Conservation (phyloP, 2,113 vertebrate species). For the Ictalurus furcatus region DNA sequence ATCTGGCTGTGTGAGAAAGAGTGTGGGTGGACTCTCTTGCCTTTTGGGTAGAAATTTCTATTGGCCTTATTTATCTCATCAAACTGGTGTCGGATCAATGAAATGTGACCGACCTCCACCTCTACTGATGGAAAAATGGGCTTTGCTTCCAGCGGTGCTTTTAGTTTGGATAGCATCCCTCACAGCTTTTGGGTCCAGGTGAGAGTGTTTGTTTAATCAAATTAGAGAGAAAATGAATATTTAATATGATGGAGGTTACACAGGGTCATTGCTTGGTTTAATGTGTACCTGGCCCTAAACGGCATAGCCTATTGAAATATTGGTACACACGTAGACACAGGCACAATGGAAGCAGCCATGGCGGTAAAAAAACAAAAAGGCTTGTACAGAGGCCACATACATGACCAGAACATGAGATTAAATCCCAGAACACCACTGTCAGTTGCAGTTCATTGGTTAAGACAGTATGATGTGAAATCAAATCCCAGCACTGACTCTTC, state of each 20-base stretch:
- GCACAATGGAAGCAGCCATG: neutral
- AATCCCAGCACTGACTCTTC: neutral
- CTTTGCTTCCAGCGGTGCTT: conserved; percentile 8
- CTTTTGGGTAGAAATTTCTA: neutral
- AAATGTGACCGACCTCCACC: conserved; percentile 12
- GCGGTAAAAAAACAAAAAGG: neutral
- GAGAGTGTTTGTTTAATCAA: conserved; percentile 72
- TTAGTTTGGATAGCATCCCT: neutral
- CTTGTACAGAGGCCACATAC: neutral
- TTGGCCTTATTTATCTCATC: neutral
- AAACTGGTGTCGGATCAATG: neutral
- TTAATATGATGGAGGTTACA: conserved; percentile 66
- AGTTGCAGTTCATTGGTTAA: neutral
- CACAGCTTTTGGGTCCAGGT: conserved; percentile 68
- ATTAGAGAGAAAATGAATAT: conserved; percentile 64
- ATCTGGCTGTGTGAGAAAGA: neutral
- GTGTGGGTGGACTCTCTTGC: neutral
- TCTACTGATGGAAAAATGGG: neutral
- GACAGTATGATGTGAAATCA: neutral
- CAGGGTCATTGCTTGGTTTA: conserved; percentile 64
- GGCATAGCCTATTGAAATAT: conserved; percentile 62
- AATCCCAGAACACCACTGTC: neutral
- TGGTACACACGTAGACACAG: conserved; percentile 40
- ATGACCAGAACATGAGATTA: neutral
- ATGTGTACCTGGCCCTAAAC: conserved; percentile 61